Evolutionary conservation across 92 coral and sea anemone genomes (phyloP).

Genomic region (Virgularia gustaviana): DNA sequence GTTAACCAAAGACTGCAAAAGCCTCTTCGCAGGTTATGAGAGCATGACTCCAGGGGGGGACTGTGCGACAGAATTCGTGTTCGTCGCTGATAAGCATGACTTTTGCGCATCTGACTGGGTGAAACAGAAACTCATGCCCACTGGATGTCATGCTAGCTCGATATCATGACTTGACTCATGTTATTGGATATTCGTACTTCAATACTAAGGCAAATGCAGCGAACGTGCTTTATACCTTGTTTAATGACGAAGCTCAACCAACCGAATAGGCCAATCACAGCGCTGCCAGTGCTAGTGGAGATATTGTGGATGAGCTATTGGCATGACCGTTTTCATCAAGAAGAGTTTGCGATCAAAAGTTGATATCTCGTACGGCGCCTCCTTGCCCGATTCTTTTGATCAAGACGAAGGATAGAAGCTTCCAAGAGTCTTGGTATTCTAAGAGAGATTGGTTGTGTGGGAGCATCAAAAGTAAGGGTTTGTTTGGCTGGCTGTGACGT

Average conservation of each 20-base stretch:
- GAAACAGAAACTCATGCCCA: too few species aligned
- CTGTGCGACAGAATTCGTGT: too few species aligned
- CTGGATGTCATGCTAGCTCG: too few species aligned
- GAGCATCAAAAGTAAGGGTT: background rate
- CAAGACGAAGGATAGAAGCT: background rate
- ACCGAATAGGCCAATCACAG: background rate
- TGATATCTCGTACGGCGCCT: background rate
- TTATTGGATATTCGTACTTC: too few species aligned
- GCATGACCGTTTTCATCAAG: background rate
- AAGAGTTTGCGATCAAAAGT: background rate
- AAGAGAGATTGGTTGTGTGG: conserved; percentile 3
- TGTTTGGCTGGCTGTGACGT: background rate
- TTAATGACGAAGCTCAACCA: background rate
- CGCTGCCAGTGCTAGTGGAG: background rate
- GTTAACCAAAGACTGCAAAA: too few species aligned
- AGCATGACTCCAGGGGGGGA: too few species aligned
- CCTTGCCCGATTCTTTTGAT: background rate
- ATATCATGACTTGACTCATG: too few species aligned
- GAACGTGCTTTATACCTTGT: too few species aligned
- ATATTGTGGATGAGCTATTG: background rate
- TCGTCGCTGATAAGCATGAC: too few species aligned
- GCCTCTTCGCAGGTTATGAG: too few species aligned
- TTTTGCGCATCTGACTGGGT: too few species aligned
- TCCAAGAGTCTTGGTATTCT: background rate
- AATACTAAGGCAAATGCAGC: too few species aligned